Base-by-base conservation (phyloP, 1,140 invertebrate genomes). In the Ctenoplectra terminalis region DNA sequence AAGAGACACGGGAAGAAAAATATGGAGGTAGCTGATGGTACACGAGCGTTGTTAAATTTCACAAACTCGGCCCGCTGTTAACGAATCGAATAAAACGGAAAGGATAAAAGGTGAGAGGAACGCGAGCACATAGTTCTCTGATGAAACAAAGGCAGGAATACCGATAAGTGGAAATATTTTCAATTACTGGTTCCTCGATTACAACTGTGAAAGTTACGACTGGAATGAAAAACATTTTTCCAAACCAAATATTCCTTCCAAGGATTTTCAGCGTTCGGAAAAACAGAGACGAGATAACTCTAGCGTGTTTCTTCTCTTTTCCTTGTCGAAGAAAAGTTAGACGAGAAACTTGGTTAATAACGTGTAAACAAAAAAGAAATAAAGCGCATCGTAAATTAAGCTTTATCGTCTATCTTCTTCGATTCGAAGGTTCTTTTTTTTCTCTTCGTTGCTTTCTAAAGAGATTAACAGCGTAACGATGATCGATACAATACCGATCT, bases 171-270 rank as follows among this genome's bases (percentile, higher is more conserved):
- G 40, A 56, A 60, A 69, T 70, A 56, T 56, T 67, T 77, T 77
- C 63, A 67, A 77, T 77, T 69, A 46, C 37, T n/a, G 26, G 26
- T 37, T 72, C 37, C 31, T 43, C n/a, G 61, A 61, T 74, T 46
- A 74, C n/a, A 74, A 40, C 37, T 34, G 20, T 13, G 4, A 3
- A 34, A 60, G 20, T 40, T 5, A 15, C 40, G 20, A 61, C n/a
- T 15, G 29, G 0, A 46, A 13, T 0, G 20, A 31, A 31, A 50
- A 43, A 6, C 64, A 23, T 64, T 29, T 29, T 66, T 8, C 20
- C 9, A 0, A 1, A 0, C 5, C 17, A 1, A 61, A 43, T 52
- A 43, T 52, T 43, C 72, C 9, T n/a, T n/a, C 6, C 11, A 29
- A 15, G 34, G 34, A 64, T 66, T 66, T 37, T 48, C 34, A 34